A percentile compares a stretch with the other conserved stretches of the same genome.
phyloP scores from a whole-genome alignment of 2,797 vertebrate species.

The Gadopsis bispinosus region DNA sequence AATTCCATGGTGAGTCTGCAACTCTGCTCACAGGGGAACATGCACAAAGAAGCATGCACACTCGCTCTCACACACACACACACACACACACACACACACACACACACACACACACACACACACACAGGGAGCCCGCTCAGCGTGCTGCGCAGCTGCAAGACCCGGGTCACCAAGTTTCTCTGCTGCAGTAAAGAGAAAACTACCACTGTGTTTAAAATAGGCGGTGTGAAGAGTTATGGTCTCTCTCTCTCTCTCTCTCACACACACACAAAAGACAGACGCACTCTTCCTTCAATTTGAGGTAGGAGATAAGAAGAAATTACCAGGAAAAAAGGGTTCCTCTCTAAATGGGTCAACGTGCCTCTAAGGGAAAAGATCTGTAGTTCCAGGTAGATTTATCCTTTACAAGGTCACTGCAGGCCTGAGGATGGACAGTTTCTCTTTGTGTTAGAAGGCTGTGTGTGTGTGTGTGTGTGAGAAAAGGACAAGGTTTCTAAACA shows the following conservation, averaged over 20 bases:
- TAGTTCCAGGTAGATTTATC: conserved; percentile 41
- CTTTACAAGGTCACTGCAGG: conserved; percentile 65
- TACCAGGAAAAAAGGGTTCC: not conserved
- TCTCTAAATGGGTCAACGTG: conserved; percentile 63
- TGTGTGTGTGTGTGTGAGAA: conserved; percentile 16
- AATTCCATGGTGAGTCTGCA: conserved; percentile 77
- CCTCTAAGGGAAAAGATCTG: conserved; percentile 43
- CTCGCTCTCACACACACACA: conserved; percentile 13
- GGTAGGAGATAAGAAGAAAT: conserved; percentile 34
- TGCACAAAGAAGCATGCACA: conserved; percentile 26
- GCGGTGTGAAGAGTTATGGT: conserved; percentile 13
- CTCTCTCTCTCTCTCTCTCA: not conserved
- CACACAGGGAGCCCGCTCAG: conserved; percentile 23
- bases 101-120: conserved; percentile 25
- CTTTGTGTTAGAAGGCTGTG: conserved; percentile 10
- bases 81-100: conserved; percentile 26
- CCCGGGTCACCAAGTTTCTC: conserved; percentile 74
- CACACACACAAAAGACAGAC: conserved; percentile 12
- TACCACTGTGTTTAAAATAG: conserved; percentile 56
- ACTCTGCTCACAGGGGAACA: conserved; percentile 71
- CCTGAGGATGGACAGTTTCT: conserved; percentile 33
- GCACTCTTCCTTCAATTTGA: conserved; percentile 9
- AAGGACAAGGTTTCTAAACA: not conserved
- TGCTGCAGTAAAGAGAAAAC: conserved; percentile 68
- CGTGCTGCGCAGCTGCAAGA: conserved; percentile 51